phyloP scores from a whole-genome alignment of 1,140 invertebrate genomes.

The Ruditapes philippinarum region DNA sequence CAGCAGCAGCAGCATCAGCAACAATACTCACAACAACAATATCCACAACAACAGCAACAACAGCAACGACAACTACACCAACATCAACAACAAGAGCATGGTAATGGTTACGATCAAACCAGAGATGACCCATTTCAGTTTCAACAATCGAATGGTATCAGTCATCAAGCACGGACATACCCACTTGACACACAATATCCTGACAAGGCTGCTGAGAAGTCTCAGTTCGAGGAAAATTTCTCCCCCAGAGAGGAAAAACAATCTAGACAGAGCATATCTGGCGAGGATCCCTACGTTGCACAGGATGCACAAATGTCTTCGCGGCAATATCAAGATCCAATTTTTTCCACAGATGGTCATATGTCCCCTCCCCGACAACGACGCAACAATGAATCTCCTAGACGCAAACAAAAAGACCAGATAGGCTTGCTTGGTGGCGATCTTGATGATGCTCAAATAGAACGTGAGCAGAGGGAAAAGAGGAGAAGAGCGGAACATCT shows the following conservation, averaged over 20 bases:
- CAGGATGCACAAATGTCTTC: too few species aligned
- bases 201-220: not conserved
- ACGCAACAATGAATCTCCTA: not conserved
- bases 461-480: not conserved
- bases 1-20: too few species aligned
- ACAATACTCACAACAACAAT: too few species aligned
- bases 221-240: slow-evolving; percentile 35
- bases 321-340: not conserved
- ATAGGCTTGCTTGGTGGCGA: not conserved
- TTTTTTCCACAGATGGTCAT: not conserved
- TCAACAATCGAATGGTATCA: not conserved
- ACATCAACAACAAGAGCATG: not conserved
- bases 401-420: not conserved
- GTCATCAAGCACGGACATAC: not conserved
- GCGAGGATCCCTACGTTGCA: not conserved
- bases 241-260: not conserved
- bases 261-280: not conserved
- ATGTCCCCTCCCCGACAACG: not conserved
- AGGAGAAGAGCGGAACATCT: slow-evolving; percentile 3
- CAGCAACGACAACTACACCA: too few species aligned
- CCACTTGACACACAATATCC: not conserved
- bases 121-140: slow-evolving; percentile 13
- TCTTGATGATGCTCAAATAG: not conserved
- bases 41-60: too few species aligned
- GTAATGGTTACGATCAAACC: not conserved